Conservation (phyloP, 1,140 invertebrate species). For the Nasonia vitripennis region DNA sequence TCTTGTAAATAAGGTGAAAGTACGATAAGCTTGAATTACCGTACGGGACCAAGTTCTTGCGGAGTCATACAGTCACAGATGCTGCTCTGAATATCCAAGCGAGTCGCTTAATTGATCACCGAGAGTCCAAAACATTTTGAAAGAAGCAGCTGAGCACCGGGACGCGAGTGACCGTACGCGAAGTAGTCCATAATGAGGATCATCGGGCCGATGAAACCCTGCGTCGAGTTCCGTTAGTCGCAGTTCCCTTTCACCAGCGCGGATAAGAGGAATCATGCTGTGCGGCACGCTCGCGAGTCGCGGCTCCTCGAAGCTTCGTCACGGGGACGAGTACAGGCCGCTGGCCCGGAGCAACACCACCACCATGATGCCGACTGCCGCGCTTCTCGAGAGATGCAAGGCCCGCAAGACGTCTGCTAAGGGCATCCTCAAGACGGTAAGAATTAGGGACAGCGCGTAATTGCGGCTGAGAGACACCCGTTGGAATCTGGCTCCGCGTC, state of each 20-base stretch:
- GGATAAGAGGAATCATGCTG: slow-evolving; percentile 60
- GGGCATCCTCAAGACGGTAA: slow-evolving; percentile 63
- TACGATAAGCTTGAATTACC: background rate
- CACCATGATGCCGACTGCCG: background rate
- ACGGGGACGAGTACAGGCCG: slow-evolving; percentile 66
- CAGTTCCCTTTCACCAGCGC: slow-evolving; percentile 6
- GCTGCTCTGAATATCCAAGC: background rate
- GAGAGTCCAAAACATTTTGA: background rate
- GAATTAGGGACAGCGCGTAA: slow-evolving; percentile 4
- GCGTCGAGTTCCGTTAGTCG: background rate
- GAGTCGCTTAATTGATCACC: background rate
- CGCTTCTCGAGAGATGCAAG: background rate
- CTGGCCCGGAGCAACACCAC: slow-evolving; percentile 58
- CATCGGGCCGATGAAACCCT: background rate
- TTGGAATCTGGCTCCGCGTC: too few species aligned
- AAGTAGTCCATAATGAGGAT: background rate
- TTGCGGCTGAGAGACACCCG: too few species aligned
- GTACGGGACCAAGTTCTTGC: background rate
- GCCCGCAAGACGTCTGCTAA: slow-evolving; percentile 40
- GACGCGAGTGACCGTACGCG: too few species aligned
- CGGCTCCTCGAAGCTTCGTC: slow-evolving; percentile 16
- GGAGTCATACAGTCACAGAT: background rate
- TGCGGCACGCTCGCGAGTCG: slow-evolving; percentile 66
- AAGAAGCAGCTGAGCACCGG: background rate
- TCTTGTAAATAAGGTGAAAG: background rate